Conservation (phyloP, 1,140 invertebrate species). For the Macrobrachium rosenbergii region DNA sequence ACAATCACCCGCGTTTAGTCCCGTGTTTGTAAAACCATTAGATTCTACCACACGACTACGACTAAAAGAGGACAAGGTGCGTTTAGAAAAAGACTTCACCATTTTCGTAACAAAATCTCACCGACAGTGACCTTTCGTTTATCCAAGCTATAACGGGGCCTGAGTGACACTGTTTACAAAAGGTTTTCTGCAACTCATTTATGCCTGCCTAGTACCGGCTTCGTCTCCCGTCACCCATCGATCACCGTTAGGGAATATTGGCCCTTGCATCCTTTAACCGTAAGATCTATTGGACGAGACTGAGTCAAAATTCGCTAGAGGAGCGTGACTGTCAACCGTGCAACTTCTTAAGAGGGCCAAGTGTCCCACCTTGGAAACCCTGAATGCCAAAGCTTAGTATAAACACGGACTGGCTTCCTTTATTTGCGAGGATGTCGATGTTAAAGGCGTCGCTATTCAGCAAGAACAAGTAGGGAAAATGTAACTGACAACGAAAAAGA, state of each 20-base stretch:
- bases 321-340: slow-evolving; percentile 53
- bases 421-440: too few relatives aligned
- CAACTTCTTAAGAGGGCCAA: slow-evolving; percentile 40
- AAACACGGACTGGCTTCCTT: neutral
- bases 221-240: slow-evolving; percentile 10
- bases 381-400: slow-evolving; percentile 33
- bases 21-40: too few relatives aligned
- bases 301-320: slow-evolving; percentile 26
- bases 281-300: slow-evolving; percentile 15
- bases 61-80: too few relatives aligned
- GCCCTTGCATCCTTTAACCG: neutral
- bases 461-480: too few relatives aligned
- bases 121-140: slow-evolving; percentile 38
- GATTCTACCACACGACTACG: too few relatives aligned
- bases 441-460: too few relatives aligned
- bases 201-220: slow-evolving; percentile 43
- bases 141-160: slow-evolving; percentile 29
- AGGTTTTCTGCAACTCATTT: slow-evolving; percentile 58
- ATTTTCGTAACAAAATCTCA: neutral
- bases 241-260: slow-evolving; percentile 29
- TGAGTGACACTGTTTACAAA: slow-evolving; percentile 54
- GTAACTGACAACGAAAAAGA: too few relatives aligned
- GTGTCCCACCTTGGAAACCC: slow-evolving; percentile 36
- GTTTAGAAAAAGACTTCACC: too few relatives aligned
- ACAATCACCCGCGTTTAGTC: too few relatives aligned